Base-by-base conservation (phyloP, 2,797 vertebrate species). In the Leucoraja ocellata region DNA sequence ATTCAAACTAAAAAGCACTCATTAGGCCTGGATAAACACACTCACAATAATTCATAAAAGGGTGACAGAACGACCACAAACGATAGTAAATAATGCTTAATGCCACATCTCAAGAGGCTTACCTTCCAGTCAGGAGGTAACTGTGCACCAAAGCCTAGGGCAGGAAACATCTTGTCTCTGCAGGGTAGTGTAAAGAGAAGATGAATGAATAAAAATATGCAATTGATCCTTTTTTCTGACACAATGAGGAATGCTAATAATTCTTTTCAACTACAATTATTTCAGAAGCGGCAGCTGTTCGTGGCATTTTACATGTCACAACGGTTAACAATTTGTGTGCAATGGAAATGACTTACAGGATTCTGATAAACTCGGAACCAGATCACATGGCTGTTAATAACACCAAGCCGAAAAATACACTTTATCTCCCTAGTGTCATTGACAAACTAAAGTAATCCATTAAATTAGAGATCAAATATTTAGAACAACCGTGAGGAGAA, bases 111-210 rank as follows among this genome's bases (percentile, higher is more conserved):
- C 58, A 32, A 93, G 2, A 71, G 6, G 71, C 94, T 95, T 95
- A 99, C 99, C 98, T 99, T 99, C 99, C 99, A 99, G 96, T 99
- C 98, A 65, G 99, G 99, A 0, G 98, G 98, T 94, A 99, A 96
- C 95, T 99, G 98, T 93, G 99, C 99, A 3, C 99, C 99, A n/a
- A 99, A 99, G 95, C 99, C 99, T 95, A 99, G 96, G 93, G 99
- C 99, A 94, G 99, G 99, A 97, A 99, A 99, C 98, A 99, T 98
- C 97, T 99, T 99, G 95, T 99, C 98, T 79, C 99, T 99, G 94
- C 94, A 95, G 95, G 96, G 95, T 95, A 46, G 95, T 95, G 95
- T 95, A 95, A 76, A 80, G 94, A 68, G 81, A 58, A 32, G 93
- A 10, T 54, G 65, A 73, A 74, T 54, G 83, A 76, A 61, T 32